These are phyloP conservation scores for Zapus hudsonius DNA, from an alignment of 2,113 vertebrate genomes.

Conservation along the genomic window DNA sequence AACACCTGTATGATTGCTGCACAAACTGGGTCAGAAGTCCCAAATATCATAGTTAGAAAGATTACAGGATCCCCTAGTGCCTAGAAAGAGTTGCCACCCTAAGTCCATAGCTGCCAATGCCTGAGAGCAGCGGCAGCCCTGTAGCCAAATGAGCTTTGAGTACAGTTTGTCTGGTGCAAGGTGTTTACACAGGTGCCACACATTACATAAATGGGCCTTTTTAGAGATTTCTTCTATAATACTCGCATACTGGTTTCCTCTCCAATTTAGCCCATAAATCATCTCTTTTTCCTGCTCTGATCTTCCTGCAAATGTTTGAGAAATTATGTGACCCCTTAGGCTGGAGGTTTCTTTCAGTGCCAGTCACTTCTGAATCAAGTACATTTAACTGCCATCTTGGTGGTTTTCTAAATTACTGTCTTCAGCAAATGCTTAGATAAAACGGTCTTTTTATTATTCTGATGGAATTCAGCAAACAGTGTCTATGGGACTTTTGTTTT, in stretches of 20 bases:
- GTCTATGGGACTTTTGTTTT: slow-evolving; percentile 81
- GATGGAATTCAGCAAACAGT: slow-evolving; percentile 77
- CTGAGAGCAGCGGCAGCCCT: fast-evolving
- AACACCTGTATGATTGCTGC: not conserved
- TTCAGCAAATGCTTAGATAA: slow-evolving; percentile 67
- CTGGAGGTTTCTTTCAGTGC: slow-evolving; percentile 25
- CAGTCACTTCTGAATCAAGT: slow-evolving; percentile 68
- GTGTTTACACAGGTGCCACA: not conserved
- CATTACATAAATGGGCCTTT: not conserved
- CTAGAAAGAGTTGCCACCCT: not conserved
- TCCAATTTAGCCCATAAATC: not conserved
- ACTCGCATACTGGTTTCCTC: not conserved
- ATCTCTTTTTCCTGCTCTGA: slow-evolving; percentile 3
- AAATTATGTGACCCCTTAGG: slow-evolving; percentile 15
- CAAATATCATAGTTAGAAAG: not conserved
- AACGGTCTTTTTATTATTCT: slow-evolving; percentile 82
- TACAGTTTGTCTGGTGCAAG: not conserved
- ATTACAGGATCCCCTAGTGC: not conserved
- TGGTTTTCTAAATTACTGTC: slow-evolving; percentile 75
- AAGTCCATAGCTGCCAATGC: not conserved
- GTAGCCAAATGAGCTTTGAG: fast-evolving
- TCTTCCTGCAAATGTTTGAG: slow-evolving; percentile 11
- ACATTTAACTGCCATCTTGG: slow-evolving; percentile 42
- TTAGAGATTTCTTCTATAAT: not conserved
- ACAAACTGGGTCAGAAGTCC: not conserved